Evolutionary conservation across 2,113 vertebrate genomes (phyloP), one percentile per base, ranked within the genome.

Genomic region (Siniperca knerii): DNA sequence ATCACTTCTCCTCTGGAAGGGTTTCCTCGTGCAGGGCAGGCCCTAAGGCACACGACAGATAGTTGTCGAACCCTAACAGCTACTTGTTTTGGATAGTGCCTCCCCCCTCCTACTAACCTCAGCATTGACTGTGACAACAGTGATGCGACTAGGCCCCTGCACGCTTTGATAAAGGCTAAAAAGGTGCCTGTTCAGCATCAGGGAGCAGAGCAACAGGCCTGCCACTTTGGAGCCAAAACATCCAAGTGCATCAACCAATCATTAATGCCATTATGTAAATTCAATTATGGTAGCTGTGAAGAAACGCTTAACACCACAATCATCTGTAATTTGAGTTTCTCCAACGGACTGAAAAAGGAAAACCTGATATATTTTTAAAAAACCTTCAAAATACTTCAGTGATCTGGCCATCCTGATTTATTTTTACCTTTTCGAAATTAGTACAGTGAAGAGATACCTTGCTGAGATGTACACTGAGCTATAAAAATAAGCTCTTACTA

Each of bases 111-210:
- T 21, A 58, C 46, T 13, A 33, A 62, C 15, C 52, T 77, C 55
- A 13, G n/a, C 33, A 58, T 25, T 33, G 20, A n/a, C 64, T 70
- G 44, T 60, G 64, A 79, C 25, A 78, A 44, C 20, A 68, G 4
- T 64, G 40, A 54, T 6, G 65, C 67, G 5, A 44, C 44, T 3
- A 8, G 11, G 66, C 15, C 37, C 1, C 33, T 35, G 18, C 40
- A 62, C 1, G 10, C 37, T 67, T 58, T 29, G 54, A 82, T 67
- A 2, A 46, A 67, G 42, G 25, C 48, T 77, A 65, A 79, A 79
- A 4, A 50, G 35, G 37, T 46, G 57, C 62, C 3, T 21, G 68
- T 77, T 80, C 15, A 50, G 54, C 55, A 60, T 80, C 67, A 72
- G 55, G n/a, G 44, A 68, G 64, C 66, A 23, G 37, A 37, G 64